Evolutionary conservation across 53 echinoderm and acorn worm species (phyloP).

Genomic region (Actinopyga echinites): DNA sequence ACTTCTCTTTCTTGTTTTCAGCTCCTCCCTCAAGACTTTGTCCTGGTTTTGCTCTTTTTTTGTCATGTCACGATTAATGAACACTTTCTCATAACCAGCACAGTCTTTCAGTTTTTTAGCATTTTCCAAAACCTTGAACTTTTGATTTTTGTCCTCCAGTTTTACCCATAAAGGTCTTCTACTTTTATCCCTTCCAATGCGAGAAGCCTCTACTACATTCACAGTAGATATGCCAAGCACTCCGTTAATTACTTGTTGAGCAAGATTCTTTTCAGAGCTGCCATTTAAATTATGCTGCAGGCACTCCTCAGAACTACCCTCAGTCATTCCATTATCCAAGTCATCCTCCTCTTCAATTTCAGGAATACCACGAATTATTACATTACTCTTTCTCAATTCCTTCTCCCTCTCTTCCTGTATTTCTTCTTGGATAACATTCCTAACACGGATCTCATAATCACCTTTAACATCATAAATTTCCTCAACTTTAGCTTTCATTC

Average conservation of each 20-base stretch:
- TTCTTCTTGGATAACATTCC: neutral
- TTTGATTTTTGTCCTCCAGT: slow-evolving; percentile 2
- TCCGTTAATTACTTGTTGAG: neutral
- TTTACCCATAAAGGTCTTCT: neutral
- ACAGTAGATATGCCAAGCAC: neutral
- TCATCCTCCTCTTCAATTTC: neutral
- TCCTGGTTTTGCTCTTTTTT: neutral
- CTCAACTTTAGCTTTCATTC: neutral
- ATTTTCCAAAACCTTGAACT: slow-evolving; percentile 6
- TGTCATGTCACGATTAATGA: slow-evolving; percentile 12
- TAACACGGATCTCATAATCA: neutral
- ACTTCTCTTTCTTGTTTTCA: neutral
- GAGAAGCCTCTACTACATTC: slow-evolving; percentile 14
- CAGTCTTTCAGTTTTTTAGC: neutral
- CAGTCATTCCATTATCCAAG: neutral
- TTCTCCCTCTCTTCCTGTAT: slow-evolving; percentile 19
- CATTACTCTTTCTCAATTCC: neutral
- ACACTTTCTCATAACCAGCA: slow-evolving; percentile 19
- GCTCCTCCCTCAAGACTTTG: slow-evolving; percentile 6
- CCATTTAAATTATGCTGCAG: too few species aligned
- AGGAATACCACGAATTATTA: neutral
- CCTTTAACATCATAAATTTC: slow-evolving; percentile 12
- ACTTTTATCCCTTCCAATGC: neutral
- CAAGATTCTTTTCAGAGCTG: neutral
- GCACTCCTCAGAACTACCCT: neutral